Conservation (phyloP, 2,113 vertebrate species). For the Eublepharis macularius region DNA sequence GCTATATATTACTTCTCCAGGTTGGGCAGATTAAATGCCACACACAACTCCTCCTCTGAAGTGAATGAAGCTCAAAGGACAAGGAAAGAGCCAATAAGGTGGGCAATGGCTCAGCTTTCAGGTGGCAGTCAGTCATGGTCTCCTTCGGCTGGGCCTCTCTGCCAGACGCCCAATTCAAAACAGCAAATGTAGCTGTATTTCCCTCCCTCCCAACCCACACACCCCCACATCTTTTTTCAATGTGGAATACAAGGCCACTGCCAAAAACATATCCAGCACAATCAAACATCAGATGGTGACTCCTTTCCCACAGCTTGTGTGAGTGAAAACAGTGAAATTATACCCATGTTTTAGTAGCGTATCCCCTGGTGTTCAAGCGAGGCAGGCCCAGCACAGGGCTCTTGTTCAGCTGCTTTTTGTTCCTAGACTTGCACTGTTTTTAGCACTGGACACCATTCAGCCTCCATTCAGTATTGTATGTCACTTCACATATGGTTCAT, state of each 20-base stretch:
- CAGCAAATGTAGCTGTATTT: conserved; percentile 70
- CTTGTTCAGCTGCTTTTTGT: conserved; percentile 83
- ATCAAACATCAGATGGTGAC: conserved; percentile 87
- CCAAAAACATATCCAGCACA: conserved; percentile 84
- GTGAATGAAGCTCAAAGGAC: conserved; percentile 11
- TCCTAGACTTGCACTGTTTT: conserved; percentile 77
- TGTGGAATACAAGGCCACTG: conserved; percentile 75
- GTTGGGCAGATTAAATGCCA: conserved; percentile 27
- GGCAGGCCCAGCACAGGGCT: conserved; percentile 73
- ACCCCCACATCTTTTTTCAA: conserved; percentile 49
- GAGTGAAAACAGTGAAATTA: conserved; percentile 87
- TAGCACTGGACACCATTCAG: conserved; percentile 84
- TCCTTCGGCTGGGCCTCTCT: conserved; percentile 64
- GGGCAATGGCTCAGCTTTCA: conserved; percentile 40
- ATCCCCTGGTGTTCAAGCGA: conserved; percentile 77
- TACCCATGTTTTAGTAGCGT: conserved; percentile 79
- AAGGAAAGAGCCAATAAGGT: conserved; percentile 12
- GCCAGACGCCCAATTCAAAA: conserved; percentile 71
- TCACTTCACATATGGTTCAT: conserved; percentile 96
- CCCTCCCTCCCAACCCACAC: neutral
- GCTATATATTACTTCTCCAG: conserved; percentile 2
- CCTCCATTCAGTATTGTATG: conserved; percentile 86
- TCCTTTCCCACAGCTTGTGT: conserved; percentile 87
- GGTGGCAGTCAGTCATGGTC: conserved; percentile 63
- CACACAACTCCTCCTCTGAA: neutral